Conservation (phyloP, 2,888 invertebrate genomes). For the Monopis laevigella region DNA sequence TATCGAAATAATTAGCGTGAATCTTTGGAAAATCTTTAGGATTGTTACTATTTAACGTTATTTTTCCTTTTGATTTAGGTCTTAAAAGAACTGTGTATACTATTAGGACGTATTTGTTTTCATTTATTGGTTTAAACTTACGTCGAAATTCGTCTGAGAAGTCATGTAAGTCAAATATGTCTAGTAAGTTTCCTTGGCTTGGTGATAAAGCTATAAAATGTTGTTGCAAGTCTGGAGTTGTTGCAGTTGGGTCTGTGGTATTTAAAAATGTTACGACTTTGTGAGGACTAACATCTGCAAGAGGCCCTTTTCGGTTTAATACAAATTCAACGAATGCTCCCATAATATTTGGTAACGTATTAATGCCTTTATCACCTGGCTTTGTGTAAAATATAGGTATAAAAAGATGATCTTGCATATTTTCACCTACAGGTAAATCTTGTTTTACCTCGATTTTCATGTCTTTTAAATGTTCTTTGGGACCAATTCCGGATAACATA, state of each 20-base stretch:
- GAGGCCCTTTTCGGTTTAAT: slow-evolving; percentile 49
- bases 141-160: slow-evolving; percentile 28
- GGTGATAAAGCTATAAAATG: slow-evolving; percentile 37
- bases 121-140: slow-evolving; percentile 30
- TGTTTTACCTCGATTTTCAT: slow-evolving; percentile 41
- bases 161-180: slow-evolving; percentile 29
- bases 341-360: slow-evolving; percentile 29
- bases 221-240: slow-evolving; percentile 35
- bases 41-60: slow-evolving; percentile 72
- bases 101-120: slow-evolving; percentile 37
- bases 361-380: slow-evolving; percentile 27
- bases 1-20: slow-evolving; percentile 70
- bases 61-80: slow-evolving; percentile 73
- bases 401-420: slow-evolving; percentile 60
- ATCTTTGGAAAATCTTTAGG: slow-evolving; percentile 74
- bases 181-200: slow-evolving; percentile 28
- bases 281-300: slow-evolving; percentile 46
- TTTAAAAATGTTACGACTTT: slow-evolving; percentile 37
- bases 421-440: slow-evolving; percentile 59
- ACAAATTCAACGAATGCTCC: slow-evolving; percentile 49
- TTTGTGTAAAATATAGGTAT: slow-evolving; percentile 39
- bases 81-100: slow-evolving; percentile 69
- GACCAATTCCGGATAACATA: slow-evolving; percentile 63
- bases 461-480: slow-evolving; percentile 38
- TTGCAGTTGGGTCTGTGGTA: slow-evolving; percentile 32